A percentile compares a stretch with the other conserved stretches of the same genome.
Conservation (phyloP, 2,888 invertebrate genomes). For the Nemotelus nigrinus region DNA sequence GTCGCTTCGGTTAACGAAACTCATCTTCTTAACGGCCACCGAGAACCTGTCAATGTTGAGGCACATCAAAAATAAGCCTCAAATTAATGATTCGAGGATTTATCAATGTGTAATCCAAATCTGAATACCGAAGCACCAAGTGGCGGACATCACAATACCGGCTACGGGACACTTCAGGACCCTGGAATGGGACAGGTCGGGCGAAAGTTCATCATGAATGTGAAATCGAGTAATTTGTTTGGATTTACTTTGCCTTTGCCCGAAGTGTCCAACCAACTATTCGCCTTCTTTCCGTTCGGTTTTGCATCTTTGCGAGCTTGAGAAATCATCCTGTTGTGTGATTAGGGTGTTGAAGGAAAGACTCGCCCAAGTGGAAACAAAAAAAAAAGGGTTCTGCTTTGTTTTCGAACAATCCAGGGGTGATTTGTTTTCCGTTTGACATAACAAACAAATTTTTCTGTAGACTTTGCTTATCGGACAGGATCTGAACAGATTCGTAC, state of each 20-base stretch:
- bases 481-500: not conserved
- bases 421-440: slow-evolving; percentile 29
- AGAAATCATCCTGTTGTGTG: slow-evolving; percentile 25
- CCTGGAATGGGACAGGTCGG: slow-evolving; percentile 43
- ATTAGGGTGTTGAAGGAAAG: slow-evolving; percentile 26
- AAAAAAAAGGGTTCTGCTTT: slow-evolving; percentile 9
- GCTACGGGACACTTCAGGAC: slow-evolving; percentile 42
- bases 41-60: slow-evolving; percentile 45
- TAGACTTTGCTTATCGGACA: slow-evolving; percentile 18
- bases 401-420: slow-evolving; percentile 29
- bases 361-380: not conserved
- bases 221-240: slow-evolving; percentile 46
- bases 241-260: slow-evolving; percentile 45
- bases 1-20: slow-evolving; percentile 25
- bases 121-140: not conserved
- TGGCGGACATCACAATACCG: slow-evolving; percentile 24
- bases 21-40: slow-evolving; percentile 39
- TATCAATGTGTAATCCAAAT: slow-evolving; percentile 52
- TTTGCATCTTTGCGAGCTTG: slow-evolving; percentile 35
- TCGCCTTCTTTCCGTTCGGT: slow-evolving; percentile 32
- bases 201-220: slow-evolving; percentile 44
- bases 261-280: slow-evolving; percentile 23
- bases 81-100: slow-evolving; percentile 57
- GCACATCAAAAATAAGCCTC: slow-evolving; percentile 54
- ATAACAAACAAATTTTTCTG: slow-evolving; percentile 29